phyloP scores from a whole-genome alignment of 2,888 invertebrate genomes.

The Nebria salina region DNA sequence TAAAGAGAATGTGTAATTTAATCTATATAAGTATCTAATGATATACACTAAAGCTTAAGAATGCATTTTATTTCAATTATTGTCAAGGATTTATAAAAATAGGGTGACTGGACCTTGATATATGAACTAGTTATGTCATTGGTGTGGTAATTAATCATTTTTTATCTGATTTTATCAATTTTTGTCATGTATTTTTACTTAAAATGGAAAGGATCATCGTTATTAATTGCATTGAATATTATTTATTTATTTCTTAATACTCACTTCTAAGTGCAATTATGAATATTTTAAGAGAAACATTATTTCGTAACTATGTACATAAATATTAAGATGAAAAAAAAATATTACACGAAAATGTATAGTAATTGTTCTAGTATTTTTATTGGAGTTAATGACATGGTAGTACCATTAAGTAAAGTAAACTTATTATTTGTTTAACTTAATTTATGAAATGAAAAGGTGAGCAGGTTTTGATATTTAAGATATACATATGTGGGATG shows the following conservation, averaged over 20 bases:
- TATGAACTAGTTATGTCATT: not conserved
- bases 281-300: no score
- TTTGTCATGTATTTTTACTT: not conserved
- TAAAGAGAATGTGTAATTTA: slow-evolving; percentile 12
- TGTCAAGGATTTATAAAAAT: slow-evolving; percentile 13
- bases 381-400: not conserved
- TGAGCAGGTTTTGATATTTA: not conserved
- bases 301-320: no score
- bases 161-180: not conserved
- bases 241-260: no score
- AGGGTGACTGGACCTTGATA: not conserved
- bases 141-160: not conserved
- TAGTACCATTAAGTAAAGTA: not conserved
- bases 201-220: not conserved
- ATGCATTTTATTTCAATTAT: not conserved
- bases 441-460: not conserved
- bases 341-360: no score
- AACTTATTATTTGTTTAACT: not conserved
- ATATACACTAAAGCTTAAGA: not conserved
- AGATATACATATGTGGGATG: not conserved
- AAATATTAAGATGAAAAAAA: no score
- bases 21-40: not conserved
- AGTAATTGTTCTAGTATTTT: not conserved
- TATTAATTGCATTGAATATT: no score
- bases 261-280: no score